Evolutionary conservation across 2,888 invertebrate species (phyloP), one percentile per base, ranked within the genome.

Genomic region (Apodemia hepburni): DNA sequence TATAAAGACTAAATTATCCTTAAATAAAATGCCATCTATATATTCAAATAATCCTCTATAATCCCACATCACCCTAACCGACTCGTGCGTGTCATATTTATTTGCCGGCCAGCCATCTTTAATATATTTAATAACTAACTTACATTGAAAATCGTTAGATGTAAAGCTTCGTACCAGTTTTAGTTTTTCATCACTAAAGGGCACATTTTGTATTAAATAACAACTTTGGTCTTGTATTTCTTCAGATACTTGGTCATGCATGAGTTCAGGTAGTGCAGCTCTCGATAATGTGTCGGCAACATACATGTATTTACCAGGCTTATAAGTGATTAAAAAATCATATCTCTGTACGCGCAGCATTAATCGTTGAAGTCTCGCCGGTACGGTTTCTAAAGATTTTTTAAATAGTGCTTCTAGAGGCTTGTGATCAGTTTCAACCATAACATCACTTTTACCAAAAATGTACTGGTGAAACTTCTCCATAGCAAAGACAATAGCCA

Each of bases 401-500:
- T 67, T 71, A 61, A 74, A 73, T 15, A 74, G 27, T 0, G 64
- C 59, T 47, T 72, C 71, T 0, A 73, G 59, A 0, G 74, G 73
- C 22, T 73, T 74, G 35, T 75, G 73, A 33, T 76, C 74, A 0
- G 69, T 69, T 42, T 75, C 66, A 0, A 76, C 68, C 0, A 54
- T 60, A 0, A 75, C 64, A 35, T 67, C 62, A 9, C 22, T 61
- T 15, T 63, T 65, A 3, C 73, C 75, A 61, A 63, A 75, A 7
- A 75, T 61, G 38, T 75, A 75, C 29, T 74, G 73, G n/a, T 68
- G 22, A 68, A 63, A 73, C 75, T 11, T 64, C 51, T 42, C 70
- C 0, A 64, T 33, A 0, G 71, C 73, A 61, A 72, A 75, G 0
- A 75, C 71, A 11, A 75, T 74, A 2, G 73, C 74, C 2, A 74